Percentiles rank a stretch among this genome's conserved stretches.
Conservation (phyloP, 2,888 invertebrate genomes). For the Pachycephus smyrnensis region DNA sequence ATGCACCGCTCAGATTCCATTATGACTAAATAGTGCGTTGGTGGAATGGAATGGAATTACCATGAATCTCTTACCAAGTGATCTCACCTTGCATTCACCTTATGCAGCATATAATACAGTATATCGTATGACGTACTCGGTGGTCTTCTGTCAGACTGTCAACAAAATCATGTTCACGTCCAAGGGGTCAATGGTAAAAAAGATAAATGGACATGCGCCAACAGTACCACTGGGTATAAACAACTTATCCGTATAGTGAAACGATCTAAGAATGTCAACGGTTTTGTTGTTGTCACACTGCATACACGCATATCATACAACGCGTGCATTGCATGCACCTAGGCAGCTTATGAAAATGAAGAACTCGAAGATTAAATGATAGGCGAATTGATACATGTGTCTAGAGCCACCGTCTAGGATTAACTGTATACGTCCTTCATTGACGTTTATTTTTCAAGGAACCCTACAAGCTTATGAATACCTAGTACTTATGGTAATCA, state of each 20-base stretch:
- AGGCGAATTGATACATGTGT: neutral
- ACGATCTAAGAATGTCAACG: neutral
- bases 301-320: neutral
- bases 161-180: neutral
- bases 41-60: neutral
- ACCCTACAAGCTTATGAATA: neutral
- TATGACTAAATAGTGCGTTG: neutral
- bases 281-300: neutral
- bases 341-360: neutral
- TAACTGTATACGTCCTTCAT: neutral
- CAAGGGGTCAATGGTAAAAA: neutral
- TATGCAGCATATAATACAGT: neutral
- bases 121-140: neutral
- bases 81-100: neutral
- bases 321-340: neutral
- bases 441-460: neutral
- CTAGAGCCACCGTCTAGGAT: neutral
- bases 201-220: neutral
- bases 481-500: neutral
- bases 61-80: neutral
- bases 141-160: neutral
- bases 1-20: neutral
- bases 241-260: neutral
- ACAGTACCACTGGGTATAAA: neutral
- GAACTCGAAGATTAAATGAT: neutral